Percentiles rank a stretch among this genome's conserved stretches.
Evolutionary conservation across 2,888 invertebrate species (phyloP).

Genomic region (Leptogaster cylindrica): DNA sequence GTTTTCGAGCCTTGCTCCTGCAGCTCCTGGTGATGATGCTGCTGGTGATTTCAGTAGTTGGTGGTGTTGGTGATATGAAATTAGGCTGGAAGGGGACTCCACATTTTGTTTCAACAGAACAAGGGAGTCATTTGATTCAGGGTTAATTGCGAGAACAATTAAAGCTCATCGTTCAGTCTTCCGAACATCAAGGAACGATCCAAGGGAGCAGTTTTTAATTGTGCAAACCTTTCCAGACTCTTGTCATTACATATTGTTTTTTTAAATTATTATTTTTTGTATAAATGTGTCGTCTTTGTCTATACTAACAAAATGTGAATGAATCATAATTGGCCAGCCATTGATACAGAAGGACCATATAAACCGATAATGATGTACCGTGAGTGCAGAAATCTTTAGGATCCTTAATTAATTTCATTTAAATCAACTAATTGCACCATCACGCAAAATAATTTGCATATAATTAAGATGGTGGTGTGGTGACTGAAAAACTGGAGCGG

Average conservation of each 20-base stretch:
- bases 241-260: too few relatives aligned
- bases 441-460: constrained; percentile 41
- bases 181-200: not conserved
- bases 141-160: constrained; percentile 45
- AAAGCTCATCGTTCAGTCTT: constrained; percentile 28
- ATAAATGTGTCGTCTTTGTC: not conserved
- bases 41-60: too few relatives aligned
- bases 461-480: constrained; percentile 15
- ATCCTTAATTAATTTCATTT: constrained; percentile 41
- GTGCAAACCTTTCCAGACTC: not conserved
- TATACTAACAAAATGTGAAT: constrained; percentile 2
- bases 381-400: constrained; percentile 1
- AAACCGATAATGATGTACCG: not conserved
- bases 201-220: constrained; percentile 4
- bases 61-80: constrained; percentile 26
- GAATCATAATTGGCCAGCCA: constrained; percentile 23
- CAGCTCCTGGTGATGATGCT: too few relatives aligned
- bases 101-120: constrained; percentile 1
- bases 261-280: too few relatives aligned
- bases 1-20: constrained; percentile 19
- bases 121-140: constrained; percentile 6
- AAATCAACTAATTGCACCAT: constrained; percentile 40
- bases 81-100: constrained; percentile 12
- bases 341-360: not conserved
- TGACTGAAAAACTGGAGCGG: not conserved